Base-by-base conservation (phyloP, 2,888 invertebrate genomes). In the Matsumyia berberina region DNA sequence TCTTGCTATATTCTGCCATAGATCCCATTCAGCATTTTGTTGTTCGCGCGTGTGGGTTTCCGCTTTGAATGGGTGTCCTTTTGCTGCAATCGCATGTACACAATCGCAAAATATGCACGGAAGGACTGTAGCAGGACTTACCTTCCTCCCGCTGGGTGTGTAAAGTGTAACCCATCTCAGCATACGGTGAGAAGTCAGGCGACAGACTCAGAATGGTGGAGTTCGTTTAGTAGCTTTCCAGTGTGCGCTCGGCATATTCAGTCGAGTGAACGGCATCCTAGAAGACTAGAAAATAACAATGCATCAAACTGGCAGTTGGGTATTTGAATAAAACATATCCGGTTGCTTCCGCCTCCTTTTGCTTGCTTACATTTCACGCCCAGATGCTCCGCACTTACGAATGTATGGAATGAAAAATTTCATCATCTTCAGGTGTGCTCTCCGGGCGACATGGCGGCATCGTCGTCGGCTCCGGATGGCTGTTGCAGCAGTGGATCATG, bases 291-390 rank as follows among this genome's bases (percentile, higher is more conserved):
- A 85, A 64, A 80, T 80, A 85, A 80, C 80, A 85, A 85, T 80
- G 46, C 79, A 79, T 85, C 85, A 85, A 80, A 74, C 79, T 69
- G 79, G 64, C 70, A 85, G 85, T 70, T 58, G 69, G 79, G 69
- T 85, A 85, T 85, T 85, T 85, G 85, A 85, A 85, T 85, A 85
- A 85, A 74, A 85, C 85, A 85, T 76, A 85, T 80, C 79, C 85
- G 85, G 74, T 85, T 70, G 85, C 79, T 79, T 73, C 74, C 83
- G 83, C 58, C 64, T 74, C 15, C 73, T 42, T 74, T 51, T 78
- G 53, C 67, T 80, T 85, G 79, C 74, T 74, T 79, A 70, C 85
- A 82, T 74, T 80, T 74, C 74, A 80, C 74, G 53, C 69, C 80
- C 80, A 70, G 64, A 64, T 79, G 70, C 46, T 80, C 70, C 24